These are phyloP conservation scores for Lypha dubia DNA, from an alignment of 2,888 invertebrate genomes.

Conservation along the genomic window DNA sequence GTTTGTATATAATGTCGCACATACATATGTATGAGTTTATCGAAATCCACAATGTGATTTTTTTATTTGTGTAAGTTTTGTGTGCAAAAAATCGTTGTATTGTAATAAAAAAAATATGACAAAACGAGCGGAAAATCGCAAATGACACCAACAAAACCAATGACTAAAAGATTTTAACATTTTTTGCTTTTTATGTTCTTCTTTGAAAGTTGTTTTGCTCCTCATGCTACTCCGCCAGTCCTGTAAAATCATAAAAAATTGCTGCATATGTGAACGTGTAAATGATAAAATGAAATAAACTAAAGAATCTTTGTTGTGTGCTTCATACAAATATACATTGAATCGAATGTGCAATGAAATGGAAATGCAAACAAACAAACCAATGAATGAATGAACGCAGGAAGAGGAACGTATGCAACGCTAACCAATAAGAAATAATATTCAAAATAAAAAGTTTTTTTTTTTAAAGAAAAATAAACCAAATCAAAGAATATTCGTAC, in stretches of 20 bases:
- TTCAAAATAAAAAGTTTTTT: conserved; percentile 46
- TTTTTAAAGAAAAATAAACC: conserved; percentile 40
- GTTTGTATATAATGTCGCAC: neutral
- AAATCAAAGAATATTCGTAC: conserved; percentile 29
- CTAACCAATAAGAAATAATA: conserved; percentile 51
- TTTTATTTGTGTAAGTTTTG: neutral
- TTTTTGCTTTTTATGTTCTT: conserved; percentile 35
- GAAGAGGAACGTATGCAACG: conserved; percentile 14
- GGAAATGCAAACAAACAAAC: conserved; percentile 48
- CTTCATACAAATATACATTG: neutral
- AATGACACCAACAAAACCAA: conserved; percentile 73
- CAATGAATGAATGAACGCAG: neutral
- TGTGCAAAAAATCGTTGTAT: conserved; percentile 23
- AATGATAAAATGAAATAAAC: conserved; percentile 52
- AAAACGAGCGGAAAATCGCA: conserved; percentile 81
- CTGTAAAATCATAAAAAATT: conserved; percentile 32
- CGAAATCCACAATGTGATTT: neutral
- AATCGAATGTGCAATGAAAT: conserved; percentile 62
- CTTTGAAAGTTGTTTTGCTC: neutral
- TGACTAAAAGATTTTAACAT: conserved; percentile 63
- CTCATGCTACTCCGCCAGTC: neutral
- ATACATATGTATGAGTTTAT: neutral
- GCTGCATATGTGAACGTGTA: conserved; percentile 70
- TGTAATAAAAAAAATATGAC: conserved; percentile 66
- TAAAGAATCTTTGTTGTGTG: conserved; percentile 47